Evolutionary conservation across 2,113 vertebrate genomes (phyloP), one percentile per base, ranked within the genome.

Genomic region (Myrmophylax atrothorax): DNA sequence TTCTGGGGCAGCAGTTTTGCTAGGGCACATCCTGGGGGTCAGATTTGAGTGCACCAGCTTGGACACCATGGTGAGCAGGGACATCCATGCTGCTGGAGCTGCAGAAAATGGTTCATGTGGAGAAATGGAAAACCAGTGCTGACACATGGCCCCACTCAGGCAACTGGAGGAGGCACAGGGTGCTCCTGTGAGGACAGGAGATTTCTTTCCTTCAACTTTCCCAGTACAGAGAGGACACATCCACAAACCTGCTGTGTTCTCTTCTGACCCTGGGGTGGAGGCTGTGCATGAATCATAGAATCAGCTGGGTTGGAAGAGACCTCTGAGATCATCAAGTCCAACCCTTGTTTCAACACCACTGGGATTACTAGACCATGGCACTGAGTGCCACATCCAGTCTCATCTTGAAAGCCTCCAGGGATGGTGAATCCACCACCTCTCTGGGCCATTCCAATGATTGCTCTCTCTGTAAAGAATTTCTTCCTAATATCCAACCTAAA

Each of bases 21-120:
- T 23, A 20, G 5, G 10, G 28, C 0, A 2, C 2, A 1, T 31
- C 42, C 26, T 31, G 22, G 0, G 4, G 16, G 35, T 23, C n/a
- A 31, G 18, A 14, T 62, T 14, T 49, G 67, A 17, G 23, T 37
- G 69, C 44, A 22, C 47, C 44, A 58, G 44, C 13, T n/a, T 6
- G 33, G 31, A 18, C 12, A 25, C 31, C 9, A 14, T 2, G 0
- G 38, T 1, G 4, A 91, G 49, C 31, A 31, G 35, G 59, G 35
- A 55, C 0, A 3, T 15, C n/a, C 1, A 1, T 9, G 29, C 79
- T 78, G 82, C 38, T 33, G 55, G 25, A 74, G 25, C 40, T 1
- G 3, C 72, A 59, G 28, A 16, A 35, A 55, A 56, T 10, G 4
- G 28, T 33, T 53, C 6, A n/a, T 12, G 10, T 40, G 19, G 52